Percentiles rank a stretch among this genome's conserved stretches.
phyloP scores from a whole-genome alignment of 2,113 vertebrate species.

The Marmota monax region DNA sequence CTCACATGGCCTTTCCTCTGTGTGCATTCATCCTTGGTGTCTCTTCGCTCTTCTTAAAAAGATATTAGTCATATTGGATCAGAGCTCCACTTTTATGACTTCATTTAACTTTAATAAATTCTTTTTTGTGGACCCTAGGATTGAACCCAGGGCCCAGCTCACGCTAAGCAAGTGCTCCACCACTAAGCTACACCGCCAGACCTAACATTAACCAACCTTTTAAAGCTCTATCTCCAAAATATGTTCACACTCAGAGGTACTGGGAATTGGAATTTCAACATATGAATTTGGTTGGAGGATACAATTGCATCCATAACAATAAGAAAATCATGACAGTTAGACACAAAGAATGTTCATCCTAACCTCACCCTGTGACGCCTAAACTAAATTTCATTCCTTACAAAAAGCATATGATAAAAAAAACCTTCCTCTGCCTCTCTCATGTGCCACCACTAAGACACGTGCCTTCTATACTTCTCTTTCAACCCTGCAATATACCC shows the following conservation, averaged over 20 bases:
- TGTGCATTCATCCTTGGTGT: background rate
- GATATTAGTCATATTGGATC: background rate
- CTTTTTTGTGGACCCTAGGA: background rate
- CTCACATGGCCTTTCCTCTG: constrained; percentile 23
- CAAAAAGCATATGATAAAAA: background rate
- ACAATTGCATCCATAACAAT: background rate
- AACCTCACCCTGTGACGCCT: background rate
- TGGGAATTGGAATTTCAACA: background rate
- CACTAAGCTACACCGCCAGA: background rate
- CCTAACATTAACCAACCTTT: background rate
- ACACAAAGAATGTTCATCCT: background rate
- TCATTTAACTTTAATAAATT: constrained; percentile 16
- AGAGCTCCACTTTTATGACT: background rate
- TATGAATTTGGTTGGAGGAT: background rate
- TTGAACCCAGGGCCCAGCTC: background rate
- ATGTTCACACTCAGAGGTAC: background rate
- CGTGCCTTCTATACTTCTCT: background rate
- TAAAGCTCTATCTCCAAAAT: background rate
- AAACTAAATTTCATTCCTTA: background rate
- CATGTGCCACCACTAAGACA: background rate
- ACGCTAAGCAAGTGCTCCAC: background rate
- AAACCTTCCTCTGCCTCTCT: background rate
- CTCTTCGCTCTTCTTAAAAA: background rate
- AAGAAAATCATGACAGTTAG: constrained; percentile 8
- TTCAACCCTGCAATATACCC: background rate